Percentiles rank a stretch among this genome's conserved stretches.
Conservation (phyloP, 2,797 vertebrate species). For the Remorina albescens region DNA sequence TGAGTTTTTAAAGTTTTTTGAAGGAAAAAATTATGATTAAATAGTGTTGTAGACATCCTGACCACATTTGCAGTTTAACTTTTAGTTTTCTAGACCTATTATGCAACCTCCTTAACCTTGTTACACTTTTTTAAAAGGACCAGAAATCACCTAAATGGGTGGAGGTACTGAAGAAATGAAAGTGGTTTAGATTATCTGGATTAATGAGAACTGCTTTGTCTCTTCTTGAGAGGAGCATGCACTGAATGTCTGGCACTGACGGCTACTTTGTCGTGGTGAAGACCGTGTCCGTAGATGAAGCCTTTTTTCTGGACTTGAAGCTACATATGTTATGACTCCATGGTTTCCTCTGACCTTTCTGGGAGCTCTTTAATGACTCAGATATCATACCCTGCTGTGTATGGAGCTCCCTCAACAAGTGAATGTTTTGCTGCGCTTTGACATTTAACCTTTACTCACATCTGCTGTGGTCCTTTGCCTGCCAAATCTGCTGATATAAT, state of each 20-base stretch:
- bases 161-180: too few relatives aligned
- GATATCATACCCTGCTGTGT: conserved; percentile 34
- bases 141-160: too few relatives aligned
- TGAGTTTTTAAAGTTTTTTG: too few relatives aligned
- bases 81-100: too few relatives aligned
- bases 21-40: too few relatives aligned
- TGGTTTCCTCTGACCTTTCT: conserved; percentile 69
- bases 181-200: background rate
- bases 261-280: conserved; percentile 5
- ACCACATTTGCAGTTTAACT: too few relatives aligned
- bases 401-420: conserved; percentile 50
- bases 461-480: conserved; percentile 51
- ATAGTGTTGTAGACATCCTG: too few relatives aligned
- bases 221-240: background rate
- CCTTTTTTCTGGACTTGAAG: conserved; percentile 12
- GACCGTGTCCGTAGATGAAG: conserved; percentile 2
- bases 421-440: conserved; percentile 59
- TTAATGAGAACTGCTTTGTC: background rate
- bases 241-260: background rate
- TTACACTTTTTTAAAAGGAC: background rate
- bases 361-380: conserved; percentile 41
- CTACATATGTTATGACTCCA: conserved; percentile 12
- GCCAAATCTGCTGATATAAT: conserved; percentile 65
- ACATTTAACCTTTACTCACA: conserved; percentile 75
- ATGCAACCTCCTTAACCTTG: too few relatives aligned